phyloP scores from a whole-genome alignment of 2,113 vertebrate species.

The Caracal caracal region DNA sequence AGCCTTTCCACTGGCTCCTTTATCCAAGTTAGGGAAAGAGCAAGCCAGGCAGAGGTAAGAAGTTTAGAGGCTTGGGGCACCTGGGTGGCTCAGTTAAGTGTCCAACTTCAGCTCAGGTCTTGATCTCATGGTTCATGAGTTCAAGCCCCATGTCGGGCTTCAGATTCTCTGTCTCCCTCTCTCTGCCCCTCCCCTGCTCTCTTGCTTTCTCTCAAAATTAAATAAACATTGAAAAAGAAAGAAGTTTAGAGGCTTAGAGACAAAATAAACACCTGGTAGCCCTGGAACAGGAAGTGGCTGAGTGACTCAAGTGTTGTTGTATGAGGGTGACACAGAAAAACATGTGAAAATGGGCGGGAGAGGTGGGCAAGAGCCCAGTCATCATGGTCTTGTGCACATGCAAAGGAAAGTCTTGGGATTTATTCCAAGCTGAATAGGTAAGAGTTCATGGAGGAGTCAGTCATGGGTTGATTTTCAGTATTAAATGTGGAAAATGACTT shows the following conservation, averaged over 20 bases:
- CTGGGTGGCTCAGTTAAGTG: no score
- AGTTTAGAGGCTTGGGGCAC: not conserved
- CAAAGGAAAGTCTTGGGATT: not conserved
- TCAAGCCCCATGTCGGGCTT: no score
- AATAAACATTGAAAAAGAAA: no score
- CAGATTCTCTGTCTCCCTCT: no score
- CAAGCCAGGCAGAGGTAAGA: not conserved
- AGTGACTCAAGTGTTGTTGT: not conserved
- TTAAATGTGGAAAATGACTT: not conserved
- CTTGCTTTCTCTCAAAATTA: no score
- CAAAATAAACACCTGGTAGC: not conserved
- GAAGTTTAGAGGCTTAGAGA: no score
- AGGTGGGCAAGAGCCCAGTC: not conserved
- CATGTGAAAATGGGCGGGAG: not conserved
- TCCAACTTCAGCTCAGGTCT: no score
- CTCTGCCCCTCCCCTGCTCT: no score
- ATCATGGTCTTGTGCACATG: fast-evolving
- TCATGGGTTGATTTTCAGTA: not conserved
- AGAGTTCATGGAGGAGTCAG: not conserved
- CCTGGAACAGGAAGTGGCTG: not conserved
- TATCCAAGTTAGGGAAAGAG: not conserved
- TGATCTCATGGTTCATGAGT: no score
- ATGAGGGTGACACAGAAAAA: not conserved
- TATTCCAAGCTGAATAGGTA: not conserved
- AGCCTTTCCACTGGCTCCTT: not conserved